phyloP scores from a whole-genome alignment of 2,113 vertebrate species.

The Oreochromis tanganicae region DNA sequence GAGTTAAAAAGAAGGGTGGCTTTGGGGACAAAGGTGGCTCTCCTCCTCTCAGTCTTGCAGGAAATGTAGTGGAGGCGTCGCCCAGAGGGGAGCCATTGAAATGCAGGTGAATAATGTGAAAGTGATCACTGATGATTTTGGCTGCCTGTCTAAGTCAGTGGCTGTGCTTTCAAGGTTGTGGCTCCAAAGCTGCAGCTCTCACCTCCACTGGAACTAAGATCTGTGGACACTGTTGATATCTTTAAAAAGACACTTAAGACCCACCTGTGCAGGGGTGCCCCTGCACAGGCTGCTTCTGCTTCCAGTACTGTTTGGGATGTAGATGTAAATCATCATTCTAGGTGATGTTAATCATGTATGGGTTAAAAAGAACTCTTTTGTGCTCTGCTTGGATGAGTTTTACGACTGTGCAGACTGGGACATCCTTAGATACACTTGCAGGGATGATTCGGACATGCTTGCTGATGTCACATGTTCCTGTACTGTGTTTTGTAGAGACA shows the following conservation, averaged over 20 bases:
- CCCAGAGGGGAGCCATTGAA: not conserved
- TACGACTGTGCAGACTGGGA: no score
- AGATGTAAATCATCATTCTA: no score
- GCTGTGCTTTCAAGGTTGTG: not conserved
- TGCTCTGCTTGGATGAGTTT: no score
- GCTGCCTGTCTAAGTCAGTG: not conserved
- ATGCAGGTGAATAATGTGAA: not conserved
- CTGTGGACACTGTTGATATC: not conserved
- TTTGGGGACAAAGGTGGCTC: not conserved
- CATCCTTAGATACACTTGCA: no score
- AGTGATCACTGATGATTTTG: not conserved
- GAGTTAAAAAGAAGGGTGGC: not conserved
- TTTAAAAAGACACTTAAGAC: not conserved
- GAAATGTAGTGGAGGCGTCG: accelerated
- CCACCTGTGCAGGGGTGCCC: not conserved
- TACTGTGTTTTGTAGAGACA: not conserved
- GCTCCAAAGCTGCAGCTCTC: not conserved
- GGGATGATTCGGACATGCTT: no score
- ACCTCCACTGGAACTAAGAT: not conserved
- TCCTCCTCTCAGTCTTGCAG: not conserved
- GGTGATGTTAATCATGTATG: no score
- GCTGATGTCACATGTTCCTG: no score
- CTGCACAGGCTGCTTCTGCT: not conserved
- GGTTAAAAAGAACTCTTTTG: no score
- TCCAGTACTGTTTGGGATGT: no score